Base-by-base conservation (phyloP, 2,888 invertebrate genomes). In the Gastrophysa polygoni region DNA sequence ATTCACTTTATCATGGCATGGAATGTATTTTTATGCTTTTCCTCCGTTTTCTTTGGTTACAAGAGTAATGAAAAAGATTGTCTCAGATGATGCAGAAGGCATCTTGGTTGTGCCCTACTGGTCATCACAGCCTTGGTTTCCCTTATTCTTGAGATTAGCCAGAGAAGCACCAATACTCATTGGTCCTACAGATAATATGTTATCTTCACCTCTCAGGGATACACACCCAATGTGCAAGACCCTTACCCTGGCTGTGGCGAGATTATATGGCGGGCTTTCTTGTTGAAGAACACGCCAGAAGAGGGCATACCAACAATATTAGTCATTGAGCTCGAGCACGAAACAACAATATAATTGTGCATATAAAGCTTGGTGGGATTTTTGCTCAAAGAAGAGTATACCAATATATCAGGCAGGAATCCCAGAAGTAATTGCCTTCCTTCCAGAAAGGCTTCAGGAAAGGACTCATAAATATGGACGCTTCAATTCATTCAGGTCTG, bases 1-100 rank as follows among this genome's bases (percentile, higher is more conserved):
- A 0, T 75, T 75, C 56, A 76, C 70, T 5, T 63, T 60, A 44
- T 24, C 32, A 54, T 61, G 69, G 69, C 24, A 67, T 64, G 16
- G 34, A 18, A 20, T 18, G 5, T 52, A 14, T 8, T 67, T 65
- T 61, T 76, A 74, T 64, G 75, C 75, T 0, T 76, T 75, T 24
- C 73, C 75, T 1, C 74, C 75, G 0, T 77, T 75, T 59, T 62
- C 68, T 0, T n/a, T 73, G 1, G 66, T 76, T n/a, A 51, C 69
- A 28, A 70, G 64, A 63, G 55, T 63, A 1, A 38, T 77, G 11
- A 59, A 65, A 48, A 75, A 77, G 59, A 74, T 77, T 16, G 62
- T 65, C 8, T 17, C 32, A 0, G 74, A 77, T 43, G 64, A 65
- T 44, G 72, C 75, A 4, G 57, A 50, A 17, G 73, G 73, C 2